phyloP scores from a whole-genome alignment of 2,888 invertebrate genomes.

The Scaptomyza caliginosa region DNA sequence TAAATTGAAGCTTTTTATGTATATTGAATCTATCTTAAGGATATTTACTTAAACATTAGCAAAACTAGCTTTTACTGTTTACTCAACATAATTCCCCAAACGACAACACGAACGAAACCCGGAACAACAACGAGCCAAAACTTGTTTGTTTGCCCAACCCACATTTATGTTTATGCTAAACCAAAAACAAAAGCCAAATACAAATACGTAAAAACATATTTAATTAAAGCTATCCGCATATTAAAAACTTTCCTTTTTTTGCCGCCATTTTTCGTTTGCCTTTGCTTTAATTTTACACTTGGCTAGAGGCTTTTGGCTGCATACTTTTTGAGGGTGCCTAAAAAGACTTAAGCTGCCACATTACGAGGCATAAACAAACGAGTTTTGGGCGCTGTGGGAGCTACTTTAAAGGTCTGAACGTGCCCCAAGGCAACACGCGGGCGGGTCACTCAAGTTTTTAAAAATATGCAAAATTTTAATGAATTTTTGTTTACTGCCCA shows the following conservation, averaged over 20 bases:
- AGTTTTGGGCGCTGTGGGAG: conserved; percentile 37
- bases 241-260: conserved; percentile 74
- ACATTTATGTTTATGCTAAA: conserved; percentile 61
- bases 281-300: conserved; percentile 68
- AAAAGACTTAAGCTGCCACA: conserved; percentile 74
- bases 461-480: conserved; percentile 80
- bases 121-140: conserved; percentile 22
- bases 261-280: conserved; percentile 27
- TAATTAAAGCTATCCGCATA: conserved; percentile 80
- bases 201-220: conserved; percentile 76
- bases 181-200: conserved; percentile 39
- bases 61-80: neutral
- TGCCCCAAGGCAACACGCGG: conserved; percentile 64
- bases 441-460: conserved; percentile 74
- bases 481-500: conserved; percentile 65
- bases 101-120: conserved; percentile 9
- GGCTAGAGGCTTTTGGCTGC: conserved; percentile 52
- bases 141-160: conserved; percentile 56
- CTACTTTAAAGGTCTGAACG: conserved; percentile 42
- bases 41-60: neutral
- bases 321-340: conserved; percentile 42
- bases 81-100: neutral
- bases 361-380: conserved; percentile 71
- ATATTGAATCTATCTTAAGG: too few relatives aligned
- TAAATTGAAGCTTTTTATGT: too few relatives aligned